Percentiles rank a stretch among this genome's conserved stretches.
Evolutionary conservation across 1,140 invertebrate genomes (phyloP).

Genomic region (Leptonema lineaticorne): DNA sequence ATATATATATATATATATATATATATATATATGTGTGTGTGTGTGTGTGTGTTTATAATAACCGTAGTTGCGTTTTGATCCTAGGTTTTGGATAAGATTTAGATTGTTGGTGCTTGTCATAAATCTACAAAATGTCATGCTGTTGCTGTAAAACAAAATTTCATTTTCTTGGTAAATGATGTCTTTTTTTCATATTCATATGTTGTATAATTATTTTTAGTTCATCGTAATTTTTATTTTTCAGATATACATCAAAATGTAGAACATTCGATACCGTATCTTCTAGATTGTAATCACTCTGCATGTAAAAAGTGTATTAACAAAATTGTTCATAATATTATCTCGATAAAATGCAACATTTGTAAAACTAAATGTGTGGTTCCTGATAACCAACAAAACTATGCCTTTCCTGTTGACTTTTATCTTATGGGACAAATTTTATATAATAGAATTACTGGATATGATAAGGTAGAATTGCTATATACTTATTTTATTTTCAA

Average conservation of each 20-base stretch:
- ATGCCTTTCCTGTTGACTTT: constrained; percentile 48
- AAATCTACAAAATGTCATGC: neutral
- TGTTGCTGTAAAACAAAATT: neutral
- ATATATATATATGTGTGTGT: no score
- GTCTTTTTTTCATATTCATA: no score
- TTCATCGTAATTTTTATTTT: neutral
- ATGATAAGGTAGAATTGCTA: neutral
- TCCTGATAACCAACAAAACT: constrained; percentile 42
- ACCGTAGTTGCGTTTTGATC: no score
- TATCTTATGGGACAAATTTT: constrained; percentile 42
- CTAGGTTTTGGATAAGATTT: no score
- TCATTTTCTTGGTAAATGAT: no score
- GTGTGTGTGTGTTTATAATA: no score
- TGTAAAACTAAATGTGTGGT: constrained; percentile 47
- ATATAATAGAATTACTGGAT: neutral
- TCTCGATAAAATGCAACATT: constrained; percentile 49
- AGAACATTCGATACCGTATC: constrained; percentile 44
- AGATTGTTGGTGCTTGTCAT: no score
- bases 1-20: no score
- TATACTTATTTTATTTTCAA: no score
- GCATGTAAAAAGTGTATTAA: constrained; percentile 51
- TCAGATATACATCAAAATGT: neutral
- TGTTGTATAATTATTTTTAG: no score
- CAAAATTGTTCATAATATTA: constrained; percentile 46
- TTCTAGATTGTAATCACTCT: constrained; percentile 50